These are phyloP conservation scores for Petrocephalus zakoni DNA, from an alignment of 2,113 vertebrate genomes.

Conservation along the genomic window DNA sequence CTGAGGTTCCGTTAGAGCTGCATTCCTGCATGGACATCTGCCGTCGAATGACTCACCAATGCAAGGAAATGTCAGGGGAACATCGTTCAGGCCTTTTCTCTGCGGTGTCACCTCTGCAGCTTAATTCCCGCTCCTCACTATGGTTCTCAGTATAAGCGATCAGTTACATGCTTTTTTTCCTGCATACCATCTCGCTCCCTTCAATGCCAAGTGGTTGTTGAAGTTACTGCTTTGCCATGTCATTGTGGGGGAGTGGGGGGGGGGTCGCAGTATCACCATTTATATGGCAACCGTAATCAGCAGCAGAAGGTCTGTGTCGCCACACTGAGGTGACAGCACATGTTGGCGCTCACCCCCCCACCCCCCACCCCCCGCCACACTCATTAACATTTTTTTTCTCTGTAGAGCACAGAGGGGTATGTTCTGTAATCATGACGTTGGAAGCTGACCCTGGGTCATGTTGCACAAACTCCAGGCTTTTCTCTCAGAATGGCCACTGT, in stretches of 20 bases:
- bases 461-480: conserved; percentile 19
- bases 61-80: background rate
- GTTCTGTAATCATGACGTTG: conserved; percentile 50
- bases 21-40: background rate
- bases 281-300: background rate
- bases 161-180: background rate
- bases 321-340: background rate
- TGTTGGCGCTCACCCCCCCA: background rate
- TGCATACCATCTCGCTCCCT: background rate
- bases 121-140: background rate
- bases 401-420: conserved; percentile 3
- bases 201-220: background rate
- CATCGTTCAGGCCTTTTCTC: background rate
- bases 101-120: background rate
- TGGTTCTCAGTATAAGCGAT: background rate
- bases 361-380: background rate
- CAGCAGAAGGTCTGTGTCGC: conserved; percentile 14
- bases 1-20: background rate
- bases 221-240: background rate
- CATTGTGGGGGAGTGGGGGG: background rate
- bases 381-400: background rate
- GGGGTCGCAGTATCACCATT: background rate
- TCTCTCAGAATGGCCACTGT: conserved; percentile 7
- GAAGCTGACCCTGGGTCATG: conserved; percentile 48
- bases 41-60: background rate